phyloP scores from a whole-genome alignment of 92 coral and sea anemone species.

The Anthopleura xanthogrammica region DNA sequence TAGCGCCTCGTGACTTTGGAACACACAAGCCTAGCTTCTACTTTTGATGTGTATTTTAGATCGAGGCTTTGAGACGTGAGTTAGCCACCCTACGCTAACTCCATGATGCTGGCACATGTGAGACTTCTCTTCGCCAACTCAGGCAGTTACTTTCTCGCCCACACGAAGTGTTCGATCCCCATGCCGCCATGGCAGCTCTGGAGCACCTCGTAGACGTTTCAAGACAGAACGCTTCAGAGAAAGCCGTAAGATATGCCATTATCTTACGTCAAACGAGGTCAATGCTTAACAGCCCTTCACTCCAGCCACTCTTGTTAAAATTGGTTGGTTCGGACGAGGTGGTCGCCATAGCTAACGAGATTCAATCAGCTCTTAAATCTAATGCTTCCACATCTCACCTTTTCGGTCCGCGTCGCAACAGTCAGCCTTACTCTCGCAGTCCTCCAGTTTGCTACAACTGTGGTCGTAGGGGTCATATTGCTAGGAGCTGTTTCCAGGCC shows the following conservation, averaged over 20 bases:
- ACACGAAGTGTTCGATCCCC: background rate
- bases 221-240: background rate
- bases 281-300: background rate
- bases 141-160: slow-evolving; percentile 5
- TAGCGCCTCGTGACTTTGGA: too few relatives aligned
- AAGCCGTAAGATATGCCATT: slow-evolving; percentile 4
- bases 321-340: slow-evolving; percentile 13
- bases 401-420: background rate
- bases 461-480: background rate
- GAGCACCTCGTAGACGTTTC: slow-evolving; percentile 11
- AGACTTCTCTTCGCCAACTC: background rate
- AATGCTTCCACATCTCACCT: background rate
- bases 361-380: background rate
- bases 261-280: slow-evolving; percentile 3
- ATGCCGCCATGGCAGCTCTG: slow-evolving; percentile 12
- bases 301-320: slow-evolving; percentile 8
- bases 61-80: too few relatives aligned
- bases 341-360: slow-evolving; percentile 4
- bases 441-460: slow-evolving; percentile 2
- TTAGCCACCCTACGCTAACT: background rate
- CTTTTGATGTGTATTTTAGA: too few relatives aligned
- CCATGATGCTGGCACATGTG: background rate
- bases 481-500: background rate
- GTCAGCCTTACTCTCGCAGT: background rate
- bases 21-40: too few relatives aligned